Evolutionary conservation across 2,888 invertebrate genomes (phyloP).

Genomic region (Micropterix aruncella): DNA sequence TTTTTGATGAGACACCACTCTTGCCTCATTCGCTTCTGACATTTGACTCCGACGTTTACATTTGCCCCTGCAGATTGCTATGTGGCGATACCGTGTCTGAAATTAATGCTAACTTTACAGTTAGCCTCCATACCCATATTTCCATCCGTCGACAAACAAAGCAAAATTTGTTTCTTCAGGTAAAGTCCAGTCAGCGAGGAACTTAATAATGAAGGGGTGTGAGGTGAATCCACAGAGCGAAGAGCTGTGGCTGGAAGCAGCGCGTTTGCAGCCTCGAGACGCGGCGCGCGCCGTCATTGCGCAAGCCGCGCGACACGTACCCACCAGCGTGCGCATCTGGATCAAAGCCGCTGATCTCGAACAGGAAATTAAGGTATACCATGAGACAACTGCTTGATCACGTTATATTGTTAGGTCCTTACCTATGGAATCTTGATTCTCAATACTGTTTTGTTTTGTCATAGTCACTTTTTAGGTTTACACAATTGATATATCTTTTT

Average conservation of each 20-base stretch:
- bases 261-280: conserved; percentile 83
- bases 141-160: too few species aligned
- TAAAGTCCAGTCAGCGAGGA: conserved; percentile 89
- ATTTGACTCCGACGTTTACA: too few species aligned
- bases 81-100: too few species aligned
- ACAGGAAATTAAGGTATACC: conserved; percentile 65
- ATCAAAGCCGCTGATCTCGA: conserved; percentile 96
- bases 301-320: conserved; percentile 89
- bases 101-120: too few species aligned
- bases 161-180: too few species aligned
- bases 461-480: too few species aligned
- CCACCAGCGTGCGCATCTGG: conserved; percentile 94
- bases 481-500: too few species aligned
- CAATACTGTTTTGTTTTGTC: background rate
- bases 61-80: too few species aligned
- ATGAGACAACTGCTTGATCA: background rate
- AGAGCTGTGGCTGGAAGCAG: conserved; percentile 97
- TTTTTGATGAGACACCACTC: too few species aligned
- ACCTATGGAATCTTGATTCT: background rate
- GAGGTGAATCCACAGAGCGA: conserved; percentile 94
- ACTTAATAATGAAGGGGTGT: conserved; percentile 97
- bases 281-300: conserved; percentile 93
- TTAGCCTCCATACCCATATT: too few species aligned
- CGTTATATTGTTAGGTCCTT: background rate
- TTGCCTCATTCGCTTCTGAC: too few species aligned